Evolutionary conservation across 64 coral and sea anemone species (phyloP).

Genomic region (Porites lutea): DNA sequence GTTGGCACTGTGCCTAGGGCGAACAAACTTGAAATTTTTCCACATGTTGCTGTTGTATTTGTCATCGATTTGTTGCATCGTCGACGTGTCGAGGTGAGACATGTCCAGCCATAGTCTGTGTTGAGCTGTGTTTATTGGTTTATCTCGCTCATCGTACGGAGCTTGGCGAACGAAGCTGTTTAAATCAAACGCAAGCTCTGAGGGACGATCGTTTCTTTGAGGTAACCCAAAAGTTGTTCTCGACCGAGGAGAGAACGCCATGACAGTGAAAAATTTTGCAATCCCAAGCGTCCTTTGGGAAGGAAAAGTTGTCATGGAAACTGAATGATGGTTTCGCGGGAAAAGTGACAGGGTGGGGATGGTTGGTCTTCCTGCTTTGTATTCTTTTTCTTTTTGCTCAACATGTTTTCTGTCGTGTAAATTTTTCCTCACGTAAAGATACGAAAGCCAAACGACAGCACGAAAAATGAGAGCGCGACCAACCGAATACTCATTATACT

Average conservation of each 20-base stretch:
- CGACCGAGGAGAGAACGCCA: constrained; percentile 86
- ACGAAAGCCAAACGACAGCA: no score
- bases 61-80: constrained; percentile 67
- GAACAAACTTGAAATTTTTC: constrained; percentile 96
- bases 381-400: neutral
- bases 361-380: neutral
- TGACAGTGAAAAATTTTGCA: neutral
- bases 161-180: constrained; percentile 85
- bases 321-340: neutral
- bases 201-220: constrained; percentile 29
- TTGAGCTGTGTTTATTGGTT: constrained; percentile 73
- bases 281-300: neutral
- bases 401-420: neutral
- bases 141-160: constrained; percentile 56
- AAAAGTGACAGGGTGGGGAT: neutral
- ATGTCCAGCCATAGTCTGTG: constrained; percentile 87
- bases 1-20: constrained; percentile 57
- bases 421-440: neutral
- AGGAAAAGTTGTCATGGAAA: neutral
- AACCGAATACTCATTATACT: no score
- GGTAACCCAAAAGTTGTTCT: constrained; percentile 85
- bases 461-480: no score
- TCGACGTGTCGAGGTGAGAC: constrained; percentile 61
- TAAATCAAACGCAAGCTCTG: constrained; percentile 55
- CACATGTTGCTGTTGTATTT: constrained; percentile 93